These are phyloP conservation scores for Steromphala cineraria DNA, from an alignment of 2,888 invertebrate species.

Conservation along the genomic window DNA sequence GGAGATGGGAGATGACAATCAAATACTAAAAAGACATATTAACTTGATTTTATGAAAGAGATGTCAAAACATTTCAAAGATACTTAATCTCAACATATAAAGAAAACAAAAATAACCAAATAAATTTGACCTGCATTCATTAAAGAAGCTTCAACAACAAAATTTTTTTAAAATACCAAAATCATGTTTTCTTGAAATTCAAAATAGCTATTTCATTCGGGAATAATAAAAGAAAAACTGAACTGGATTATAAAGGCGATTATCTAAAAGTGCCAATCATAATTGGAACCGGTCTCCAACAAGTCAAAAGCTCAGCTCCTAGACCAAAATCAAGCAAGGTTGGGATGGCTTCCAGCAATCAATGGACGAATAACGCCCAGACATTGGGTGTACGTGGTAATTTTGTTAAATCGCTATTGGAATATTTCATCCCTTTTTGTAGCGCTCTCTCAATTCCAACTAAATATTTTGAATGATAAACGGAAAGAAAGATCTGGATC, in stretches of 20 bases:
- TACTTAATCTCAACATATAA: no score
- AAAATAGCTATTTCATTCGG: background rate
- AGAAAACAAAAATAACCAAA: no score
- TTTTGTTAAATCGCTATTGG: conserved; percentile 1
- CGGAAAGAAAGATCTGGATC: no score
- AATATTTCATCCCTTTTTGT: background rate
- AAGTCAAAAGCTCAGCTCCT: background rate
- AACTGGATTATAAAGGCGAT: background rate
- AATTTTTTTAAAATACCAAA: no score
- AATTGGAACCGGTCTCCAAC: background rate
- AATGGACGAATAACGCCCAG: background rate
- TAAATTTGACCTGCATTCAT: no score
- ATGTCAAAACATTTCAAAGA: no score
- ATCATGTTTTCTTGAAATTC: background rate
- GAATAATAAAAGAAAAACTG: background rate
- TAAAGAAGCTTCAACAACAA: no score
- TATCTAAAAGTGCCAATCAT: background rate
- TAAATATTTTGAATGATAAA: no score
- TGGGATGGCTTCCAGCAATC: background rate
- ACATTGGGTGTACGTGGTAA: conserved; percentile 7
- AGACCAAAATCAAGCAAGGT: background rate
- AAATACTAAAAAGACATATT: no score
- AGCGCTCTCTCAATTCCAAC: no score
- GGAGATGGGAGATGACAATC: no score
- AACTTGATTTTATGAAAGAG: no score